Percentiles rank a stretch among this genome's conserved stretches.
Conservation (phyloP, 2,113 vertebrate species). For the Polyodon spathula region DNA sequence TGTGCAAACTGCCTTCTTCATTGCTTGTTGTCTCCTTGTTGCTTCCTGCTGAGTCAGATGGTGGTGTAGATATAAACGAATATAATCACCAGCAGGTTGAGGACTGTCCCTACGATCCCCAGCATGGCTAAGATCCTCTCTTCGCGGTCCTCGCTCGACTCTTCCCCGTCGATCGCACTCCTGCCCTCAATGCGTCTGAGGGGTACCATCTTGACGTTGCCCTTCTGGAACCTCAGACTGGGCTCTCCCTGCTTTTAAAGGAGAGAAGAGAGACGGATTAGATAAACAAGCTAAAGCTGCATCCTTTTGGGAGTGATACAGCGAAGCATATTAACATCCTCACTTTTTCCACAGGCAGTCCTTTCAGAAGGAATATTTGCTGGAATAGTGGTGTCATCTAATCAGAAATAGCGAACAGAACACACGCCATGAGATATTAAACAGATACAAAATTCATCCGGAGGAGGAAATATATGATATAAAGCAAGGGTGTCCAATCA, state of each 20-base stretch:
- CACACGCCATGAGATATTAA: no score
- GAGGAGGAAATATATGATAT: no score
- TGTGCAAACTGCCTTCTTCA: not conserved
- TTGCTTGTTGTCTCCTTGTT: not conserved
- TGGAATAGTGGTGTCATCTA: no score
- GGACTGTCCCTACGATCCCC: conserved; percentile 65
- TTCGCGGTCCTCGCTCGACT: conserved; percentile 54
- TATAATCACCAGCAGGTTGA: conserved; percentile 72
- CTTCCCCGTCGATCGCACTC: conserved; percentile 37
- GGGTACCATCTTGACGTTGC: conserved; percentile 64
- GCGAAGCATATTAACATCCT: not conserved
- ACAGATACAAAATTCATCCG: no score
- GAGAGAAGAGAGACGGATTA: not conserved
- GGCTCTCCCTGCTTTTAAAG: conserved; percentile 38
- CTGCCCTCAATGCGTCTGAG: conserved; percentile 48
- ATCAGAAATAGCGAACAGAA: no score
- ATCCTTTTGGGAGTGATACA: not conserved
- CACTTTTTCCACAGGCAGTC: no score
- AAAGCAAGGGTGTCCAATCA: no score
- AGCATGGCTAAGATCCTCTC: conserved; percentile 56
- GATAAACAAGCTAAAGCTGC: not conserved
- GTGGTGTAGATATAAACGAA: conserved; percentile 77
- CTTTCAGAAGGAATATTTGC: no score
- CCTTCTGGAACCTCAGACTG: conserved; percentile 47
- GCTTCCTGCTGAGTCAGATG: conserved; percentile 37